Evolutionary conservation across 2,113 vertebrate genomes (phyloP), one percentile per base, ranked within the genome.

Genomic region (Amphilophus citrinellus): DNA sequence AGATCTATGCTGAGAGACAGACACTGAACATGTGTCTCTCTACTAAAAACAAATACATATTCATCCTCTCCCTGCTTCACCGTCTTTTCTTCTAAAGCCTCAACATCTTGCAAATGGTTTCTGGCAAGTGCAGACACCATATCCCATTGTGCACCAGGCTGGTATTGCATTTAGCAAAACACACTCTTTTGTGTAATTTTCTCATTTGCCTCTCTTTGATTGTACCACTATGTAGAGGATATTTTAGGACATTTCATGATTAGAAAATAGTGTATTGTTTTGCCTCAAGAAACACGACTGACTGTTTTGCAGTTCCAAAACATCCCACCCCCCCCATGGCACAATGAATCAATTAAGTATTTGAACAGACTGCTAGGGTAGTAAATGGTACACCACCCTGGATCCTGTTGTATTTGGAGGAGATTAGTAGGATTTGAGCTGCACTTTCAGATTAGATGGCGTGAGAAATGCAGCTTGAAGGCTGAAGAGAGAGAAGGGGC

Each of bases 371-470:
- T 76, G 35, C 84, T 78, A 24, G 60, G 78, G 75, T 76, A 84
- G 91, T 90, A 91, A 94, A 91, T 88, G 87, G 84, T 81, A 88
- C 80, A 82, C 84, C 80, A 73, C 88, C 78, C 83, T 56, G 73
- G 84, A 91, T 93, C 84, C 87, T 58, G 89, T 92, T 94, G 89
- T 88, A 57, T 92, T 90, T 89, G 71, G 61, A 87, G 81, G 77
- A 93, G 91, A 96, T 95, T 94, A 95, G 82, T 86, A 92, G 90
- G 88, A 94, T 92, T 92, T 91, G 65, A 93, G 77, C 78, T 78
- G 11, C 76, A 88, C 88, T 91, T 91, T 94, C 88, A 93, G 91
- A 93, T 95, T 93, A 94, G 94, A 92, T 90, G 91, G 90, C 93
- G 90, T 96, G 93, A 95, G 94, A 95, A 96, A 94, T 86, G 88